These are phyloP conservation scores for Lophochroa leadbeateri DNA, from an alignment of 2,113 vertebrate species.

Conservation along the genomic window DNA sequence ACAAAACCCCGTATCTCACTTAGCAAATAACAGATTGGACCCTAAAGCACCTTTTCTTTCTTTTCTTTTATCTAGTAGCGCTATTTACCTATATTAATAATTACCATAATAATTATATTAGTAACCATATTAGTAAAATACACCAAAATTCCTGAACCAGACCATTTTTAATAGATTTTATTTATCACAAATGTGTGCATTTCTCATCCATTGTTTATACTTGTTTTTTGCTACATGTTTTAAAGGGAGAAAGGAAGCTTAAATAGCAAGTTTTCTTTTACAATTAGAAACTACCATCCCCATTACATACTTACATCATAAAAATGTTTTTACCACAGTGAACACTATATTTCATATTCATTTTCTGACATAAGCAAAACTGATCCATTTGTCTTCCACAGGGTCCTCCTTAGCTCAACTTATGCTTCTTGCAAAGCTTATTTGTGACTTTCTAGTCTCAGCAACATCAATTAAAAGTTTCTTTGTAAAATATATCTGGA, in stretches of 20 bases:
- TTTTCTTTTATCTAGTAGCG: not conserved
- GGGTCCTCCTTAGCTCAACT: not conserved
- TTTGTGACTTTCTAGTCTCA: not conserved
- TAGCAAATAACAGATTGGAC: not conserved
- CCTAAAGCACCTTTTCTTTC: not conserved
- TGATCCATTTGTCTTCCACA: not conserved
- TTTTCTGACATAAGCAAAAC: not conserved
- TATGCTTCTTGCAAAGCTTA: not conserved
- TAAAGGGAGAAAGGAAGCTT: not conserved
- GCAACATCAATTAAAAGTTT: not conserved
- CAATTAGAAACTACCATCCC: not conserved
- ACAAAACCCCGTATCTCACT: not conserved
- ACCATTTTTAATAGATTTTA: not conserved
- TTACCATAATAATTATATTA: not conserved
- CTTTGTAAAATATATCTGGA: not conserved
- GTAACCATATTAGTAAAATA: not conserved
- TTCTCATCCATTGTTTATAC: not conserved
- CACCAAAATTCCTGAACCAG: not conserved
- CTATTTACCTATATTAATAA: not conserved
- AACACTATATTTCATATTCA: not conserved
- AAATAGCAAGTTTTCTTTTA: not conserved
- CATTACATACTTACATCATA: not conserved
- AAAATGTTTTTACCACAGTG: not conserved
- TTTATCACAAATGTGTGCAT: not conserved
- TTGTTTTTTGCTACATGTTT: not conserved